Evolutionary conservation across 2,113 vertebrate species (phyloP), one percentile per base, ranked within the genome.

Genomic region (Pagrus major): DNA sequence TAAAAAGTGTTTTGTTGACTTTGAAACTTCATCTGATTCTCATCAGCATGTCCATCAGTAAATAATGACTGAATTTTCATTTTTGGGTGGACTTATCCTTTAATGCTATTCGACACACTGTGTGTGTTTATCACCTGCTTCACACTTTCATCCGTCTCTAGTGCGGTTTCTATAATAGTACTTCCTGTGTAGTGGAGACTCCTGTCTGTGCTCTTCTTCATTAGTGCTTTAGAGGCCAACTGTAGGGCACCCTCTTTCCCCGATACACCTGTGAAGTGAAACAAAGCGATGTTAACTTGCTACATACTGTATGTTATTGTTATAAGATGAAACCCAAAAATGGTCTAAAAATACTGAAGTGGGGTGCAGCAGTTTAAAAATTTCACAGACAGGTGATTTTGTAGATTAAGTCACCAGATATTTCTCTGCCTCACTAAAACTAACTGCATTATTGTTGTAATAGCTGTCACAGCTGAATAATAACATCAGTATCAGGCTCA

Each of bases 241-340:
- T 82, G 77, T 42, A 86, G 1, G 35, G 83, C 66, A 18, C 73
- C 47, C 2, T 93, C 92, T 46, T 86, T 92, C 27, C 80, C 89
- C 0, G 87, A 25, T 11, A 89, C 80, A 39, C 91, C 90, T 92
- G 85, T 12, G 42, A 1, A 55, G 18, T 2, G 21, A 74, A 47
- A 75, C 0, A 41, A 37, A 14, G 14, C 23, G 8, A 25, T 20
- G 5, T 67, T 46, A 79, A 41, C 9, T 15, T 9, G 16, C 5
- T 23, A 12, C 7, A 29, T 6, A n/a, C n/a, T n/a, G n/a, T n/a
- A n/a, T n/a, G n/a, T n/a, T n/a, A n/a, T n/a, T n/a, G n/a, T n/a
- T n/a, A n/a, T n/a, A n/a, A n/a, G n/a, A n/a, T n/a, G n/a, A n/a
- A n/a, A n/a, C n/a, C n/a, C n/a, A n/a, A n/a, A n/a, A n/a, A n/a